Evolutionary conservation across 1,140 invertebrate genomes (phyloP).

Genomic region (Drosophila punjabiensis): DNA sequence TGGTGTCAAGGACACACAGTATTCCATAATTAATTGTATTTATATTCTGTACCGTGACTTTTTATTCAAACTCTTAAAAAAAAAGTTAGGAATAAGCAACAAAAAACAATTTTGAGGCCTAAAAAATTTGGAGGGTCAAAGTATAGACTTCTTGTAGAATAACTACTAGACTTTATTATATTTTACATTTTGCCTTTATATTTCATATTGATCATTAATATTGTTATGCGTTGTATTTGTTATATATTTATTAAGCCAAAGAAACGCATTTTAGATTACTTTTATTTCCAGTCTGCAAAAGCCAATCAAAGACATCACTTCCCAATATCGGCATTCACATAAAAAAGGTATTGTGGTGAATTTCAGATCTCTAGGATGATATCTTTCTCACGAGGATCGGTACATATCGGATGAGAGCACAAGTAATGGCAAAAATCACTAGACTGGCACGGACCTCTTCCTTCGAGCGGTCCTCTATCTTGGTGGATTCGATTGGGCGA

Average conservation of each 20-base stretch:
- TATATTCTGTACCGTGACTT: too few species aligned
- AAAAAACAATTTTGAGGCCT: too few species aligned
- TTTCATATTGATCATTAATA: background rate
- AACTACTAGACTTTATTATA: background rate
- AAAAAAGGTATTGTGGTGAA: background rate
- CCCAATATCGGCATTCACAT: background rate
- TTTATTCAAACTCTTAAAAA: too few species aligned
- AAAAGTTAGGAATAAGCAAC: too few species aligned
- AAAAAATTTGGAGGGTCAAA: too few species aligned
- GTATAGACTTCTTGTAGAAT: too few species aligned
- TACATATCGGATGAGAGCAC: constrained; percentile 43
- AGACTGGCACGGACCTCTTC: constrained; percentile 58
- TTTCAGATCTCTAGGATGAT: background rate
- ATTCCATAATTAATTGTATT: too few species aligned
- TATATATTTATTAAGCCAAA: background rate
- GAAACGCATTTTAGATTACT: background rate
- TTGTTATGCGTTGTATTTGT: background rate
- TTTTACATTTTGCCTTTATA: background rate
- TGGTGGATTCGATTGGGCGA: constrained; percentile 29
- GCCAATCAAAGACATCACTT: background rate
- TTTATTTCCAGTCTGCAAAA: background rate
- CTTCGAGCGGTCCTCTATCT: constrained; percentile 32
- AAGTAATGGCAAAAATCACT: constrained; percentile 48
- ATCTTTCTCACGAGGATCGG: constrained; percentile 41
- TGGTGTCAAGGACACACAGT: too few species aligned